These are phyloP conservation scores for Campylomormyrus tamandua DNA, from an alignment of 2,113 vertebrate species.

Conservation along the genomic window DNA sequence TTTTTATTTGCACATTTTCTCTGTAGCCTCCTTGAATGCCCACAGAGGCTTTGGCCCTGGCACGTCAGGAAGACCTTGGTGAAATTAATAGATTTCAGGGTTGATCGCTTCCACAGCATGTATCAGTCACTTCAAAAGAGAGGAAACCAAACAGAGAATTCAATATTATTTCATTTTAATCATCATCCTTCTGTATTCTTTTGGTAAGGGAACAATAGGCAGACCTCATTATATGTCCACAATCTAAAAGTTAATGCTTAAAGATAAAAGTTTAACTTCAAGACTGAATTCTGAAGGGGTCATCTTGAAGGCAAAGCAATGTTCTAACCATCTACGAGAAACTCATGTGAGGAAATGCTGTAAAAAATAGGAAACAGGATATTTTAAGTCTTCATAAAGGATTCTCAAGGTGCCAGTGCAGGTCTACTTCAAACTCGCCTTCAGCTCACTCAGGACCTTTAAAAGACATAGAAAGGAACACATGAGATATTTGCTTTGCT, in stretches of 20 bases:
- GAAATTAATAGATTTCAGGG: not conserved
- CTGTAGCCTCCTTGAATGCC: slow-evolving; percentile 13
- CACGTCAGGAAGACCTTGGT: not conserved
- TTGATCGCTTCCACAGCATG: not conserved
- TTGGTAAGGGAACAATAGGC: not conserved
- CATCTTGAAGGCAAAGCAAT: not conserved
- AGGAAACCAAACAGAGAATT: not conserved
- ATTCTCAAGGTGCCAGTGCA: not conserved
- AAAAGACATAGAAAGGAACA: not conserved
- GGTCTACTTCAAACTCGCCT: not conserved
- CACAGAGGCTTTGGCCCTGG: too few species aligned
- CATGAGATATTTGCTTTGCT: not conserved
- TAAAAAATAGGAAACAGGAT: not conserved
- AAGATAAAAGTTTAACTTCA: not conserved
- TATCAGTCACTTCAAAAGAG: not conserved
- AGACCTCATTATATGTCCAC: not conserved
- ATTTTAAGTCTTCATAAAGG: not conserved
- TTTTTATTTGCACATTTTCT: slow-evolving; percentile 34
- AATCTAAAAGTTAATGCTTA: not conserved
- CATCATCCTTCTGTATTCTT: not conserved
- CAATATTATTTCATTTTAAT: not conserved
- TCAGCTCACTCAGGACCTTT: not conserved
- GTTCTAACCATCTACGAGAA: not conserved
- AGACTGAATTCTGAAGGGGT: not conserved
- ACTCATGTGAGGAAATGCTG: not conserved